Conservation (phyloP, 2,797 vertebrate species). For the Knipowitschia caucasica region DNA sequence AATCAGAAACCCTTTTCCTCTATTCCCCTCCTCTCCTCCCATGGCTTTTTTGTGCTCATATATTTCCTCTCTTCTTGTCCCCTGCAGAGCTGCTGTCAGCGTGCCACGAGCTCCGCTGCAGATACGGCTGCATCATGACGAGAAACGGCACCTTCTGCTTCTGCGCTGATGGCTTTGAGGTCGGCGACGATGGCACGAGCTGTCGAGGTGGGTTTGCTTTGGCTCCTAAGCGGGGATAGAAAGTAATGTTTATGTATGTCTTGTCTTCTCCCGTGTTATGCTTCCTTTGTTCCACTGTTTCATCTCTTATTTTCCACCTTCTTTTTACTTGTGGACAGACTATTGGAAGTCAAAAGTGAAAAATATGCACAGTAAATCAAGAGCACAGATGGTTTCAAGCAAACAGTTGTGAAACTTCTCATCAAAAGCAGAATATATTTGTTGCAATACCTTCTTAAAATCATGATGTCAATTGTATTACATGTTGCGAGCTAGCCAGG, state of each 20-base stretch:
- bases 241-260: not conserved
- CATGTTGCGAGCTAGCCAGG: no score
- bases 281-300: not conserved
- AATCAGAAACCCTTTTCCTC: conserved; percentile 54
- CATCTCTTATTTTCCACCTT: not conserved
- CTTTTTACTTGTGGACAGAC: not conserved
- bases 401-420: not conserved
- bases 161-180: conserved; percentile 89
- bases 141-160: conserved; percentile 90
- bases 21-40: conserved; percentile 10
- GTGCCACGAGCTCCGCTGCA: conserved; percentile 89
- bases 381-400: not conserved
- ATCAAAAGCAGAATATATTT: not conserved
- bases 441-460: no score
- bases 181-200: conserved; percentile 82
- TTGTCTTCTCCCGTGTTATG: not conserved
- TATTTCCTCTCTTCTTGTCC: not conserved
- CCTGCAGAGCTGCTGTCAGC: conserved; percentile 85
- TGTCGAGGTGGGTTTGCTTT: conserved; percentile 83
- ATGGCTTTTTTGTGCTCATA: conserved; percentile 13
- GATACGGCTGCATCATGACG: conserved; percentile 87
- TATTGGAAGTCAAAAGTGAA: not conserved
- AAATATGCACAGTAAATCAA: not conserved
- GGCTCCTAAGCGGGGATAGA: conserved; percentile 6
- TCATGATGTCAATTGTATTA: no score